Evolutionary conservation across 2,113 vertebrate genomes (phyloP).

Genomic region (Cheirogaleus medius): DNA sequence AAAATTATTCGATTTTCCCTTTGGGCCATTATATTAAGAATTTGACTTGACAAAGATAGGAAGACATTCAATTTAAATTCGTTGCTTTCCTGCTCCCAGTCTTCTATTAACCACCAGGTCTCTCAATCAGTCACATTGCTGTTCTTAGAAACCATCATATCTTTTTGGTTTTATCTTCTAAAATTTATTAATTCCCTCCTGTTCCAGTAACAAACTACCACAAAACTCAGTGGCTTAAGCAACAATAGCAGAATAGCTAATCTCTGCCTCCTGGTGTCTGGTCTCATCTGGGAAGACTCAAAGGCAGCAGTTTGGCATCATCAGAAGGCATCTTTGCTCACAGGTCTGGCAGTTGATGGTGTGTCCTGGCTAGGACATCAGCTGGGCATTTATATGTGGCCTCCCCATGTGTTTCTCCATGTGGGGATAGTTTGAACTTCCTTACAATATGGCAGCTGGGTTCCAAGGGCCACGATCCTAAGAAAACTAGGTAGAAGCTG

Average conservation of each 20-base stretch:
- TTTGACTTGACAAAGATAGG: not conserved
- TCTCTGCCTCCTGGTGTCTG: not conserved
- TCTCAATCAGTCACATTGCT: not conserved
- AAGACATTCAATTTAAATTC: not conserved
- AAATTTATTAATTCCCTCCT: not conserved
- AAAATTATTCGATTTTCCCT: not conserved
- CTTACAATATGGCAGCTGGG: not conserved
- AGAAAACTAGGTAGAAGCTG: not conserved
- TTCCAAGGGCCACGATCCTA: not conserved
- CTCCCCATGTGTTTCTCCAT: not conserved
- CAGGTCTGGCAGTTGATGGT: not conserved
- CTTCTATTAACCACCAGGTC: not conserved
- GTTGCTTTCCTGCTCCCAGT: not conserved
- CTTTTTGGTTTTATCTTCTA: not conserved
- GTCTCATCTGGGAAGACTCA: not conserved
- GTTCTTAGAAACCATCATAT: not conserved
- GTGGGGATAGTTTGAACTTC: not conserved
- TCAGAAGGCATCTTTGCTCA: not conserved
- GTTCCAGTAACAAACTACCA: not conserved
- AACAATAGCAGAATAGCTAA: not conserved
- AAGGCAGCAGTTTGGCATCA: not conserved
- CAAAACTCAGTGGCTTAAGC: slow-evolving; percentile 31
- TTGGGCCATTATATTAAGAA: not conserved
- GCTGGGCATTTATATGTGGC: not conserved
- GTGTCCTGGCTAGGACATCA: not conserved